Evolutionary conservation across 2,113 vertebrate species (phyloP).

Genomic region (Murina feae): DNA sequence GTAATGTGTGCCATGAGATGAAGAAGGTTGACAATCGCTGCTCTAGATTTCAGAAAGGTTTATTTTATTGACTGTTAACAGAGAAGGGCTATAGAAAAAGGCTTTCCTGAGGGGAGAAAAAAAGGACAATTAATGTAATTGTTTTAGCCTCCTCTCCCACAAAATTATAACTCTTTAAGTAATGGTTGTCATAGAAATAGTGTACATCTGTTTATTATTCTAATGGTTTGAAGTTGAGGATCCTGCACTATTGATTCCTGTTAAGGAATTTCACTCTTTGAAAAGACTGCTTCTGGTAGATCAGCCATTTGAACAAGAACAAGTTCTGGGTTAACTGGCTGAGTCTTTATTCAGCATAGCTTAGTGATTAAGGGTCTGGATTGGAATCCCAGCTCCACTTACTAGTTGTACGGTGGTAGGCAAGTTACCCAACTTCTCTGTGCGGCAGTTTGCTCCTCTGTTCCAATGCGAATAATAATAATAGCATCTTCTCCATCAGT

Average conservation of each 20-base stretch:
- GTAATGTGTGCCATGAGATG: neutral
- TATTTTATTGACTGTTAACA: neutral
- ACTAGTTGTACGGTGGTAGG: neutral
- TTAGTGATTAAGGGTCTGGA: neutral
- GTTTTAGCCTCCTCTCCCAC: neutral
- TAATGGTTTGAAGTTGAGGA: neutral
- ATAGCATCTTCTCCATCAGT: neutral
- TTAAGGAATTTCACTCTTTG: neutral
- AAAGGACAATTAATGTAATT: neutral
- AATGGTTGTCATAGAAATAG: neutral
- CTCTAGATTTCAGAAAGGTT: neutral
- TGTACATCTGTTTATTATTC: neutral
- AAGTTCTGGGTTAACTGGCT: neutral
- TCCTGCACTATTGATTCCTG: neutral
- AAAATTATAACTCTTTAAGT: neutral
- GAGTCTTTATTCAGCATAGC: neutral
- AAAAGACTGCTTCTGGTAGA: neutral
- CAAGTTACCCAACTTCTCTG: neutral
- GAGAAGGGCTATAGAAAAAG: constrained; percentile 35
- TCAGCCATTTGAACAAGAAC: neutral
- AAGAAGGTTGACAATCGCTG: neutral
- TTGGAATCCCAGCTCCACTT: neutral
- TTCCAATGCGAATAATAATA: neutral
- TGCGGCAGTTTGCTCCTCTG: neutral
- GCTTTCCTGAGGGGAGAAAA: neutral